Evolutionary conservation across 2,797 vertebrate species (phyloP).

Genomic region (Glyptemys insculpta): DNA sequence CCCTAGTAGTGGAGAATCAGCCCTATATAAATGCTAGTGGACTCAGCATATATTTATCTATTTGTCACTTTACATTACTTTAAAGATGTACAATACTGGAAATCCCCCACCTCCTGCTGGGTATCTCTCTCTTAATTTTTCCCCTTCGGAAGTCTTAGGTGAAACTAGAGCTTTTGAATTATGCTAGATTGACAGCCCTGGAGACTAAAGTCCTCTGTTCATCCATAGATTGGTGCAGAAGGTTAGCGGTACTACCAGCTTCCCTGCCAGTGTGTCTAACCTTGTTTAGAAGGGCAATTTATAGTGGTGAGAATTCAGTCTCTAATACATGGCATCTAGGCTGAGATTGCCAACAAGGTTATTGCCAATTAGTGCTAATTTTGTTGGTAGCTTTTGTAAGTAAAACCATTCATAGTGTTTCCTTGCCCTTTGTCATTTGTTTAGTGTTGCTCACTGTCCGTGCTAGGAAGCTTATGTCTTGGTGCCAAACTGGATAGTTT

Average conservation of each 20-base stretch:
- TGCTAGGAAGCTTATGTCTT: background rate
- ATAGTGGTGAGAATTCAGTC: background rate
- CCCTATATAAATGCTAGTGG: rapidly evolving
- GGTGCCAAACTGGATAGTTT: background rate
- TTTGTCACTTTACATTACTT: background rate
- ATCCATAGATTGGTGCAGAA: background rate
- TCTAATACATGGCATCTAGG: background rate
- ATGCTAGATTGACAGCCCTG: background rate
- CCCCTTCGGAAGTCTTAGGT: background rate
- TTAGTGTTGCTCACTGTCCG: background rate
- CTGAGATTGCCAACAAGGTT: background rate
- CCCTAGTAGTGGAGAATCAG: background rate
- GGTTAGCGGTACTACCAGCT: rapidly evolving
- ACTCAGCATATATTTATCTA: background rate
- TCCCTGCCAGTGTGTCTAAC: background rate
- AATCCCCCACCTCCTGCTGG: background rate
- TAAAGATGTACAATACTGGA: background rate
- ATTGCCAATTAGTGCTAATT: background rate
- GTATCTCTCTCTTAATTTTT: background rate
- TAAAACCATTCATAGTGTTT: background rate
- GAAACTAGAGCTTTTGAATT: background rate
- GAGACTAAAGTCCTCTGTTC: background rate
- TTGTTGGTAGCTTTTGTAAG: background rate
- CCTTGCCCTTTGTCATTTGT: background rate
- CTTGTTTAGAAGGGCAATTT: background rate